These are phyloP conservation scores for Riparia riparia DNA, from an alignment of 2,113 vertebrate species.

Conservation along the genomic window DNA sequence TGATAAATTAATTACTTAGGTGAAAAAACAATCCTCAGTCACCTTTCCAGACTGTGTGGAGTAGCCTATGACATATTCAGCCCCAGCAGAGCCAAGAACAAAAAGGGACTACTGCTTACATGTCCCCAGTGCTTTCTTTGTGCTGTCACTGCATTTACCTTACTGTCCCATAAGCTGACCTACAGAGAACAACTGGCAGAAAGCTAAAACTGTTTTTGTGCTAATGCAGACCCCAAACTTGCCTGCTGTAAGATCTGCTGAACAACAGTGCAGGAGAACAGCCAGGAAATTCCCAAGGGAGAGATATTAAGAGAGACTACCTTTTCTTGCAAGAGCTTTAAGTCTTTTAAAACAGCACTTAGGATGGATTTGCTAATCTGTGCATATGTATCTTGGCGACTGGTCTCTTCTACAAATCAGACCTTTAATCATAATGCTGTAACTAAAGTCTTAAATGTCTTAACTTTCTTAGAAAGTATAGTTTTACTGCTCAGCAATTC, in stretches of 20 bases:
- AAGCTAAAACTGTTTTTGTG: neutral
- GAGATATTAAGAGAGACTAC: neutral
- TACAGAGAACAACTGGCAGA: neutral
- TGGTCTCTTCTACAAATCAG: neutral
- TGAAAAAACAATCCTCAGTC: neutral
- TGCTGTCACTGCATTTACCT: neutral
- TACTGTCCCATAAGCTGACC: neutral
- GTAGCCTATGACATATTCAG: accelerated
- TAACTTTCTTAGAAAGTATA: neutral
- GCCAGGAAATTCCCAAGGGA: neutral
- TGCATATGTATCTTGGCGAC: neutral
- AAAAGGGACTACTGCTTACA: neutral
- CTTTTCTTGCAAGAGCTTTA: neutral
- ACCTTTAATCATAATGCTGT: neutral
- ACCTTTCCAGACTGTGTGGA: neutral
- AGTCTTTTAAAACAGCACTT: neutral
- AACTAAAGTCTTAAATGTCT: neutral
- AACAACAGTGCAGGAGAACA: neutral
- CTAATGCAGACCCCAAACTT: neutral
- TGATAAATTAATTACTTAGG: neutral
- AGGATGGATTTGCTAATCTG: neutral
- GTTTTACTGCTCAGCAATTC: neutral
- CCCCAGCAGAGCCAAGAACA: neutral
- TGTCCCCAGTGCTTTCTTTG: neutral
- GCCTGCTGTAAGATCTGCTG: neutral